Base-by-base conservation (phyloP, 2,888 invertebrate genomes). In the Apodemia mormo region DNA sequence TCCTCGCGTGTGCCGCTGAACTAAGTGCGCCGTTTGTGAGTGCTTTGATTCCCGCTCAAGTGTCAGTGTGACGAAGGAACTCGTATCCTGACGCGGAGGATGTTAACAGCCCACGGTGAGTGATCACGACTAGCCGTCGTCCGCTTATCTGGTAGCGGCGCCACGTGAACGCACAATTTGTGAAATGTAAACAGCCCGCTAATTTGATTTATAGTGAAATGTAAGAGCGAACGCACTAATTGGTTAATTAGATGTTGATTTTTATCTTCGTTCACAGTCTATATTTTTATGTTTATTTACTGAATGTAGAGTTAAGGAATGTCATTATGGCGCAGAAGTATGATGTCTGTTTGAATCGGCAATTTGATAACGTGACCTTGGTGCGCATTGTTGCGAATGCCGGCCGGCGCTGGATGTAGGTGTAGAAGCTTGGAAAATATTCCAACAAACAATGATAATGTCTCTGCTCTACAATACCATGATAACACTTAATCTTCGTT, bases 61-160 rank as follows among this genome's bases (percentile, higher is more conserved):
- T 92, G 92, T 89, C 89, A 89, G 92, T 92, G 92, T 89, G 87
- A 86, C 87, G 84, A 85, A 88, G 89, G 86, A 88, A 83, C 88
- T 86, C 77, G 87, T 85, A 82, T 80, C 84, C 84, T 80, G 83
- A 83, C 86, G 87, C 91, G 86, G 93, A 93, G 92, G 92, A 93
- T 93, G 93, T 92, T 92, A 91, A 90, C 92, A 93, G 93, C 91
- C 85, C 89, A 92, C 92, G 93, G 93, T 93, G 88, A 93, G 93
- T 92, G 86, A 82, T 81, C 69, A 78, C 80, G 80, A 76, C 78
- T 77, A 82, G 82, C 81, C 82, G 81, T 78, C 81, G 82, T 79
- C 80, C 85, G 79, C 87, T 88, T 89, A 88, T 89, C 88, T 85
- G 80, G 78, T 77, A 79, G 76, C 80, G 83, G 86, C 86, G 87